Evolutionary conservation across 2,797 vertebrate genomes (phyloP).

Genomic region (Lithobates pipiens): DNA sequence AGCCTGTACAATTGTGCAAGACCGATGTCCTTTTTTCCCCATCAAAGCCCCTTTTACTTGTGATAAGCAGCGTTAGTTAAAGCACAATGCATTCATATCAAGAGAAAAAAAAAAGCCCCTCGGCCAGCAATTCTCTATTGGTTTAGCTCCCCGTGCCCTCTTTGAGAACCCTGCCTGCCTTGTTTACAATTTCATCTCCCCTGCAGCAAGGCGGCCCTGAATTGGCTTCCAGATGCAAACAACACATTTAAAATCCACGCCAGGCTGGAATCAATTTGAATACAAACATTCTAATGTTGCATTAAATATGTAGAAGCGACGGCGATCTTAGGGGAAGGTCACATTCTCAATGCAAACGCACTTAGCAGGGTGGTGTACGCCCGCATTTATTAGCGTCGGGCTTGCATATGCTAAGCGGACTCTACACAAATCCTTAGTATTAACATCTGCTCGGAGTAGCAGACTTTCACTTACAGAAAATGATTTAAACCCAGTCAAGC

Average conservation of each 20-base stretch:
- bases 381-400: conserved; percentile 78
- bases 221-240: not conserved
- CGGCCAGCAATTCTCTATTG: conserved; percentile 6
- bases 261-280: conserved; percentile 34
- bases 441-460: conserved; percentile 83
- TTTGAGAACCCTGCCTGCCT: not conserved
- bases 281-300: conserved; percentile 42
- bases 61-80: not conserved
- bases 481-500: conserved; percentile 85
- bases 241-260: conserved; percentile 21
- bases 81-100: not conserved
- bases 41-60: too few species aligned
- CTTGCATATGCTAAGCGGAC: conserved; percentile 81
- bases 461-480: conserved; percentile 83
- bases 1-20: too few species aligned
- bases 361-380: conserved; percentile 68
- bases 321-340: conserved; percentile 48
- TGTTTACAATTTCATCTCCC: conserved; percentile 18
- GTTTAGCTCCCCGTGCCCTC: not conserved
- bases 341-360: conserved; percentile 61
- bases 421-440: conserved; percentile 80
- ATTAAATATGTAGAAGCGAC: conserved; percentile 48
- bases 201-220: conserved; percentile 14
- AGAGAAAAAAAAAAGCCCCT: conserved; percentile 3
- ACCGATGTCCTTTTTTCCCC: too few species aligned